Evolutionary conservation across 1,140 invertebrate genomes (phyloP).

Genomic region (Trichonephila clavata): DNA sequence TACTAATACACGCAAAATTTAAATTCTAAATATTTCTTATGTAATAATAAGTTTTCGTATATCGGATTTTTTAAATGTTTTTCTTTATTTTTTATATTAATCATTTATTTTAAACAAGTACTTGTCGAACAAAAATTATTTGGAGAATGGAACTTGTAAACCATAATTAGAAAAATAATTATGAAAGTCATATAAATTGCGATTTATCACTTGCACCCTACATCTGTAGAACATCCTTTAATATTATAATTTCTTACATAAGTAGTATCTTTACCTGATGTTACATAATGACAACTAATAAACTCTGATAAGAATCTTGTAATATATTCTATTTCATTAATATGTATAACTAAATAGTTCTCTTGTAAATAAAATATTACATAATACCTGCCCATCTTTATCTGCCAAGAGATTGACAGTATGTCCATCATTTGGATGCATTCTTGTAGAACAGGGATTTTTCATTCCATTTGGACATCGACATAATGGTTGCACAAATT

Average conservation of each 20-base stretch:
- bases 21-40: no score
- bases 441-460: constrained; percentile 93
- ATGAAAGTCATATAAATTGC: not conserved
- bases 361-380: not conserved
- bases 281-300: not conserved
- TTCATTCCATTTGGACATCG: constrained; percentile 92
- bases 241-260: not conserved
- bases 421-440: constrained; percentile 92
- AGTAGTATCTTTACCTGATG: no score
- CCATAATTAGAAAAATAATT: no score
- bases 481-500: constrained; percentile 95
- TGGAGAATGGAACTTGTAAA: no score
- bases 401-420: constrained; percentile 88
- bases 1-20: no score
- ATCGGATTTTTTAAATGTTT: no score
- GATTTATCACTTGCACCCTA: not conserved
- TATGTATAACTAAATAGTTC: no score
- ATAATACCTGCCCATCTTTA: constrained; percentile 71
- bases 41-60: no score
- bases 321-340: no score
- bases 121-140: no score
- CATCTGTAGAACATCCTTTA: not conserved
- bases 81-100: no score
- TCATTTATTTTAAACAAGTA: no score
- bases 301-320: not conserved